A percentile compares a stretch with the other conserved stretches of the same genome.
Conservation (phyloP, 2,888 invertebrate genomes). For the Poecilus cupreus region DNA sequence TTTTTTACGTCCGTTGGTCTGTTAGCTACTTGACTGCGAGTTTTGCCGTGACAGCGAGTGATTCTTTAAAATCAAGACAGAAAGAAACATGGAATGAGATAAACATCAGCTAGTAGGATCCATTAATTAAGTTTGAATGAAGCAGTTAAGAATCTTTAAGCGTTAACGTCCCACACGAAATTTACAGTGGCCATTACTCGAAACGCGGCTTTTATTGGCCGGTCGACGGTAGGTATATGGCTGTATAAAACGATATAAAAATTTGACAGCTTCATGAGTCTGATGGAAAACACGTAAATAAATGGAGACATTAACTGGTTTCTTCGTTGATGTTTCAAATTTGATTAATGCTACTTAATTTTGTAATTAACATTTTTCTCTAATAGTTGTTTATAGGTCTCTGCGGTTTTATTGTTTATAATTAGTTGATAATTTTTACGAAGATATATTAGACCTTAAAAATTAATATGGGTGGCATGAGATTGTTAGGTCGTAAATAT, state of each 20-base stretch:
- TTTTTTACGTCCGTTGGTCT: conserved; percentile 3
- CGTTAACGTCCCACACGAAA: conserved; percentile 56
- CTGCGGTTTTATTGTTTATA: conserved; percentile 48
- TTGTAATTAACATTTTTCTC: conserved; percentile 47
- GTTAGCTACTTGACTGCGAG: conserved; percentile 6
- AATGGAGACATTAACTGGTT: conserved; percentile 53
- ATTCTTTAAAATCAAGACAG: conserved; percentile 57
- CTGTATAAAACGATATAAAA: conserved; percentile 57
- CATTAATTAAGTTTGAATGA: conserved; percentile 59
- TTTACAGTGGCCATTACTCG: conserved; percentile 57
- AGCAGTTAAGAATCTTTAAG: conserved; percentile 58
- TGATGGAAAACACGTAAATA: conserved; percentile 56
- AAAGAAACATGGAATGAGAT: conserved; percentile 57
- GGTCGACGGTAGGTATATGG: conserved; percentile 52
- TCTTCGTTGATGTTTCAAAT: conserved; percentile 27
- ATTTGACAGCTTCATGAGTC: conserved; percentile 57
- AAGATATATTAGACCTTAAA: conserved; percentile 41
- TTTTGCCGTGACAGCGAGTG: conserved; percentile 43
- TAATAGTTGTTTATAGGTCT: conserved; percentile 49
- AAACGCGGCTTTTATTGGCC: conserved; percentile 51
- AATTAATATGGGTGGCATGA: conserved; percentile 42
- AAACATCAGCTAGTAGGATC: conserved; percentile 53
- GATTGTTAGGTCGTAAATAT: not conserved
- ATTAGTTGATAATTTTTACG: conserved; percentile 43
- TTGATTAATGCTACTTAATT: conserved; percentile 53